A percentile compares a stretch with the other conserved stretches of the same genome.
Conservation (phyloP, 35 echinoderm and acorn worm species). For the Lytechinus pictus region DNA sequence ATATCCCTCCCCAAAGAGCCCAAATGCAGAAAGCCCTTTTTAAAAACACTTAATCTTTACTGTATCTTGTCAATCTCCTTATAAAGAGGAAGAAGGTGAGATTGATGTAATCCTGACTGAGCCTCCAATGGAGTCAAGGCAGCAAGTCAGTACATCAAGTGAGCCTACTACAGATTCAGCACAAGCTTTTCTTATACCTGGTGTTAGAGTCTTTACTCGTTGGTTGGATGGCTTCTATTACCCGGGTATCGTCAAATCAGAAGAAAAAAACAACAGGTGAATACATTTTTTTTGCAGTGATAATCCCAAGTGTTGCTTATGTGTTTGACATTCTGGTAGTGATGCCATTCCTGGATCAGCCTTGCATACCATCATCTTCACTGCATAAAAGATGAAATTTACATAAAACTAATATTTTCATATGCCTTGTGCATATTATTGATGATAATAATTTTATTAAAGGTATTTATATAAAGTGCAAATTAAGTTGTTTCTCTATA, state of each 20-base stretch:
- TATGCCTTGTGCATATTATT: background rate
- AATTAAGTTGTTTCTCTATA: too few relatives aligned
- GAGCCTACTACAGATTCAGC: background rate
- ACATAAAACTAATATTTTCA: too few relatives aligned
- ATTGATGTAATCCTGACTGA: background rate
- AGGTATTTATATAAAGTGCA: too few relatives aligned
- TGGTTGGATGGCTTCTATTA: constrained; percentile 80
- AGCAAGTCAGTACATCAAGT: background rate
- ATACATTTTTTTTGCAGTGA: background rate
- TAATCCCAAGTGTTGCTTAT: background rate
- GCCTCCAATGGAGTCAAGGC: constrained; percentile 29
- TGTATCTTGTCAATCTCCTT: too few relatives aligned
- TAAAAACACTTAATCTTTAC: too few relatives aligned
- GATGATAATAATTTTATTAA: background rate
- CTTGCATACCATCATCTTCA: background rate
- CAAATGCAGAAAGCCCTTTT: too few relatives aligned
- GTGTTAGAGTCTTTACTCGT: constrained; percentile 64
- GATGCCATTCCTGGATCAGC: background rate
- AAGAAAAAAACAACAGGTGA: constrained; percentile 57
- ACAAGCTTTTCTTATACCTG: constrained; percentile 52
- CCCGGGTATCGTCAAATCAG: constrained; percentile 59
- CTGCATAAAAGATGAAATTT: background rate
- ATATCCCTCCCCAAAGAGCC: too few relatives aligned
- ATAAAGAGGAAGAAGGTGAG: background rate
- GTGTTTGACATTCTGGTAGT: background rate